Conservation (phyloP, 37 sponge, comb jelly and placozoan genomes). For the Mnemiopsis leidyi region DNA sequence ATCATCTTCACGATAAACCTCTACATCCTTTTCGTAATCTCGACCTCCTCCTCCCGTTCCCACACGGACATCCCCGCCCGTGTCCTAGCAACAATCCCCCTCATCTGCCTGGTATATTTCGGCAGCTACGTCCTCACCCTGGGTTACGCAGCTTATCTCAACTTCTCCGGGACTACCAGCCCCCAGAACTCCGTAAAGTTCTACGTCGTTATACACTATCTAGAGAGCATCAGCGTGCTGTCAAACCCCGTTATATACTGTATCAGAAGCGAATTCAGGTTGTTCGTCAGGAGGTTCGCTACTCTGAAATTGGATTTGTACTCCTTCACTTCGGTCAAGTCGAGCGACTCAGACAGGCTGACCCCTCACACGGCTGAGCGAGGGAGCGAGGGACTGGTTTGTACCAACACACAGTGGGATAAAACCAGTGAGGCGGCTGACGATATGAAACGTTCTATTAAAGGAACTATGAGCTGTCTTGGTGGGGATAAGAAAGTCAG, state of each 20-base stretch:
- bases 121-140: slow-evolving; percentile 2
- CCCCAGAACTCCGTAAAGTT: neutral
- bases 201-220: slow-evolving; percentile 17
- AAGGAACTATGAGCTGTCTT: too few relatives aligned
- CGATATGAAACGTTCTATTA: too few relatives aligned
- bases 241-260: slow-evolving; percentile 1
- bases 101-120: slow-evolving; percentile 36
- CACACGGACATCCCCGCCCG: slow-evolving; percentile 13
- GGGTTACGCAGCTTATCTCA: neutral
- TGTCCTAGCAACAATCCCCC: slow-evolving; percentile 12
- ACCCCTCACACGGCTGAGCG: neutral
- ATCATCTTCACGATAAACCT: slow-evolving; percentile 16
- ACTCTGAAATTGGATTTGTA: neutral
- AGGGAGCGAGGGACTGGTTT: neutral
- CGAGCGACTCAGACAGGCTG: neutral
- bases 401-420: too few relatives aligned
- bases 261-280: neutral
- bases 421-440: too few relatives aligned
- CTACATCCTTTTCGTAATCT: slow-evolving; percentile 22
- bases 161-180: neutral
- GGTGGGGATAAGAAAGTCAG: too few relatives aligned
- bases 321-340: neutral
- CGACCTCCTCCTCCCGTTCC: neutral
- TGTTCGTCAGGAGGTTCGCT: neutral
- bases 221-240: slow-evolving; percentile 27